Evolutionary conservation across 2,797 vertebrate genomes (phyloP), one percentile per base, ranked within the genome.

Genomic region (Pitangus sulphuratus): DNA sequence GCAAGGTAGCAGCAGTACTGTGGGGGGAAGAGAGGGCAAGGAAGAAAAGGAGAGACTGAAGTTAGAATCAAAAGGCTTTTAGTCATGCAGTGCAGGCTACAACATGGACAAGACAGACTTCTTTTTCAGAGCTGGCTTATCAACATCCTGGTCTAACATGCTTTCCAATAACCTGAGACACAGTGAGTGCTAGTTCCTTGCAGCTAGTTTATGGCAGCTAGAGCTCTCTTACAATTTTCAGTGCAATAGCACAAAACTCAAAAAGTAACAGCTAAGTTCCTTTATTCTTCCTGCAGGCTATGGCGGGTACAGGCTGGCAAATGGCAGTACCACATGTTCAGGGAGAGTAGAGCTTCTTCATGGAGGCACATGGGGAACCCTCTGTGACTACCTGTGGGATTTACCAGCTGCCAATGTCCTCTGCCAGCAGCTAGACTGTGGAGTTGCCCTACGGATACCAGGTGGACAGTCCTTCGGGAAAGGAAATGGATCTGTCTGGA

Each of bases 321-420:
- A 96, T 4, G 90, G 95, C 56, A 97, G 31, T 9, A 79, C 72
- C 11, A 15, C 8, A 3, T 97, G 97, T 54, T 96, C 96, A 54
- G 97, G 97, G n/a, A 97, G 96, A 96, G 97, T 97, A 75, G 97
- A 98, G 51, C 86, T 98, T 56, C 88, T 86, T 60, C 87, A 92
- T 0, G 90, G 88, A 47, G 96, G 94, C 14, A 54, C 24, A 0
- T 98, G 97, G 97, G 96, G 95, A 82, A 17, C 77, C 3, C 47
- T 97, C 15, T 97, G 97, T 72, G 94, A 93, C 87, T 74, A 90
- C 58, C 54, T 61, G 30, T 97, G 97, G 97, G 95, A 97, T 91
- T 71, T 96, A 17, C n/a, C 71, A 33, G 89, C 96, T 90, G 97
- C 96, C 25, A 72, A 95, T 57, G 53, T 54, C 56, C 80, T 98